Evolutionary conservation across 2,888 invertebrate species (phyloP).

Genomic region (Notodonta dromedarius): DNA sequence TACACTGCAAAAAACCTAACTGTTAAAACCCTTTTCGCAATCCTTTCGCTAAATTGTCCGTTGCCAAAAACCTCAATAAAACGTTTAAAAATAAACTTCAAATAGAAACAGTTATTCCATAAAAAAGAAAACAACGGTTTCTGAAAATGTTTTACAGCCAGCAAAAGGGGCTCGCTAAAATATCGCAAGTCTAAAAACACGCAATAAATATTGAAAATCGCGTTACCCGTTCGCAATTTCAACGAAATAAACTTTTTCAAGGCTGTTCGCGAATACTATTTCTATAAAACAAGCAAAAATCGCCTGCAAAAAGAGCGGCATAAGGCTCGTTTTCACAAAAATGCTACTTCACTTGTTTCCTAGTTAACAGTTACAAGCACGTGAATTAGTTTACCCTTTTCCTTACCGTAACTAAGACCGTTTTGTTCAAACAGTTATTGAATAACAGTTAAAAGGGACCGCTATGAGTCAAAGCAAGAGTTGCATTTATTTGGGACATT

Average conservation of each 20-base stretch:
- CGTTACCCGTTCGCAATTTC: conserved; percentile 59
- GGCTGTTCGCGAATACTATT: conserved; percentile 25
- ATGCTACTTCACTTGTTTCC: background rate
- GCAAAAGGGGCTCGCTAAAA: conserved; percentile 61
- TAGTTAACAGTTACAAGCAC: conserved; percentile 41
- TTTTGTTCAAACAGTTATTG: conserved; percentile 63
- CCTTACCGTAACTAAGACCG: conserved; percentile 70
- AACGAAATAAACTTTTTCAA: conserved; percentile 50
- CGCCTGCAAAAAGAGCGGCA: background rate
- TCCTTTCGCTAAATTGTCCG: conserved; percentile 55
- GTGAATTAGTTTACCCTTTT: conserved; percentile 69
- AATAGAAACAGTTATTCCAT: conserved; percentile 29
- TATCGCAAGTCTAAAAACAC: conserved; percentile 46
- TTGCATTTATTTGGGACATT: conserved; percentile 75
- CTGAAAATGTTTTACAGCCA: conserved; percentile 48
- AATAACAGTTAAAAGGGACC: conserved; percentile 69
- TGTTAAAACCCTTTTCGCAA: conserved; percentile 59
- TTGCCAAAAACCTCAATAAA: conserved; percentile 57
- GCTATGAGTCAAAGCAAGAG: conserved; percentile 70
- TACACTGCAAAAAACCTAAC: conserved; percentile 22
- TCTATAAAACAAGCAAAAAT: conserved; percentile 5
- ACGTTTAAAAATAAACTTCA: conserved; percentile 39
- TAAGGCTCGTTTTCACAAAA: conserved; percentile 27
- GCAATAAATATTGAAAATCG: conserved; percentile 63
- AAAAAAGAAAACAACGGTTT: conserved; percentile 48